phyloP scores from a whole-genome alignment of 2,113 vertebrate genomes.

The western clawed frog (Xenopus tropicalis) region DNA sequence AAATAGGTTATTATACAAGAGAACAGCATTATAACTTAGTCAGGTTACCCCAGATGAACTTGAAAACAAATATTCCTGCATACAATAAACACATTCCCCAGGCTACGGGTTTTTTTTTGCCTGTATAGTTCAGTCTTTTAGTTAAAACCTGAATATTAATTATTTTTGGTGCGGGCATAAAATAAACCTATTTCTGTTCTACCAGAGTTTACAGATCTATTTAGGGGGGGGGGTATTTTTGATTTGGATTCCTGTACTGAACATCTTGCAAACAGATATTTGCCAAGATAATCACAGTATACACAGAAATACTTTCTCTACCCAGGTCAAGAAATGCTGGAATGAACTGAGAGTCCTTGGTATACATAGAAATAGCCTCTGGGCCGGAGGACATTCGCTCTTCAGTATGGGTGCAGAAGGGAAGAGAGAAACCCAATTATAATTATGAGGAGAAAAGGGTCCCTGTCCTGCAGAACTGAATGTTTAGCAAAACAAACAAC shows the following conservation, averaged over 20 bases:
- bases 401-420: background rate
- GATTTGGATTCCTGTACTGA: conserved; percentile 20
- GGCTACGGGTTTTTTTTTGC: too few relatives aligned
- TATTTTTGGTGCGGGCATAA: too few relatives aligned
- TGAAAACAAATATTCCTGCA: too few relatives aligned
- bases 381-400: background rate
- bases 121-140: too few relatives aligned
- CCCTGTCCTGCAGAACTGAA: background rate
- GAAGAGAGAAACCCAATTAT: background rate
- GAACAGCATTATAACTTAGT: too few relatives aligned
- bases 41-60: too few relatives aligned
- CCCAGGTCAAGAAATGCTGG: background rate
- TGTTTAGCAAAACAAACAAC: background rate
- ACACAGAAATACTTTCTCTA: conserved; percentile 17
- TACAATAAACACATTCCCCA: too few relatives aligned
- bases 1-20: too few relatives aligned
- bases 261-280: conserved; percentile 18
- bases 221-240: conserved; percentile 19
- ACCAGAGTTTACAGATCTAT: background rate
- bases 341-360: background rate
- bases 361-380: background rate
- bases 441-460: background rate
- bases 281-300: conserved; percentile 18
- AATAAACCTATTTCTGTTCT: background rate
- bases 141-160: too few relatives aligned